Base-by-base conservation (phyloP, 2,888 invertebrate genomes). In the Apamea epomidion region DNA sequence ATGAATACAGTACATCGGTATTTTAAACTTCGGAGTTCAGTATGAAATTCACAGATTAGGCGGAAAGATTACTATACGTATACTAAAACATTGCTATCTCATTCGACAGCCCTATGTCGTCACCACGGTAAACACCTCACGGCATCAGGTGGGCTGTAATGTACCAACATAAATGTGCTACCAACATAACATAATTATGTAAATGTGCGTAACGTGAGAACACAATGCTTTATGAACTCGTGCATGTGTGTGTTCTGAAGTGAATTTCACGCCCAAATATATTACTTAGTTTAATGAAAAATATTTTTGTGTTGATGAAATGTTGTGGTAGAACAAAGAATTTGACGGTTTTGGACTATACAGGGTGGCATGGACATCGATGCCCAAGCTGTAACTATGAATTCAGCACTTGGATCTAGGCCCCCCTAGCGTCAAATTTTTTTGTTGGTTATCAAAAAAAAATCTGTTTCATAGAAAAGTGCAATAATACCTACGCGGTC, bases 101-200 rank as follows among this genome's bases (percentile, higher is more conserved):
- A 62, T 77, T 54, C n/a, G 88, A 75, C 84, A 90, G 73, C 86
- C 88, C 84, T 88, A 69, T 82, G 29, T 51, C 74, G 81, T 81
- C 81, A 87, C 64, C 71, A 79, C 87, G 85, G 91, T 91, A 93
- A 94, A 94, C 94, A 94, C 92, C 92, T 92, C 86, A 80, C 81
- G 93, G 93, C 93, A 92, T 93, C 94, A 95, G 92, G 92, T 91
- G 92, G 87, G 85, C 81, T 67, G 78, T 91, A 88, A 91, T 82
- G 85, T 86, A 79, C 82, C 81, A 76, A 69, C 80, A 81, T 81
- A 82, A 82, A 81, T 60, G 80, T 68, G 83, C 80, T 84, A 80
- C 86, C 84, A 82, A 76, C 84, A 74, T 85, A 88, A 89, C 80
- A 86, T 90, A 87, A 91, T 91, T 91, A 91, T 91, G 91, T 86